phyloP scores from a whole-genome alignment of 2,797 vertebrate genomes.

The Peromyscus attwateri region DNA sequence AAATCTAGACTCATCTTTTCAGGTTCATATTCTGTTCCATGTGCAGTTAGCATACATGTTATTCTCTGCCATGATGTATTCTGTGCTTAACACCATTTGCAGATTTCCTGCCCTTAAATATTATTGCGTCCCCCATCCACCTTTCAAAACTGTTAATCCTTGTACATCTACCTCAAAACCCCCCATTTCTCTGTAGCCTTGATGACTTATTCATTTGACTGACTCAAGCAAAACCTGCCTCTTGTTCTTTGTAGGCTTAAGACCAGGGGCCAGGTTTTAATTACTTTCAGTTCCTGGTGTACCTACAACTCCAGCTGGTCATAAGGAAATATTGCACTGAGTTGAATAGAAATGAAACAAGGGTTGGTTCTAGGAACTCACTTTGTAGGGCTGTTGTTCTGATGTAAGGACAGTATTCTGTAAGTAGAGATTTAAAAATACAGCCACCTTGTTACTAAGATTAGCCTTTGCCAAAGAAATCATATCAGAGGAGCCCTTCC shows the following conservation, averaged over 20 bases:
- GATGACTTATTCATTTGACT: background rate
- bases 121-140: background rate
- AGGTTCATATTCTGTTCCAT: background rate
- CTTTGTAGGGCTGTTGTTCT: background rate
- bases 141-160: background rate
- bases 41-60: background rate
- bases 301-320: background rate
- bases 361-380: background rate
- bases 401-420: background rate
- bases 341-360: constrained; percentile 46
- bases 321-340: background rate
- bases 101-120: background rate
- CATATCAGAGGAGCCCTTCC: background rate
- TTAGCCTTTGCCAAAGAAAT: constrained; percentile 43
- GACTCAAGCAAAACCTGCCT: constrained; percentile 2
- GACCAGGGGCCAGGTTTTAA: constrained; percentile 44
- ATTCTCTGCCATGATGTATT: background rate
- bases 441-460: background rate
- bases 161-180: background rate
- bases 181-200: constrained; percentile 1
- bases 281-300: constrained; percentile 38
- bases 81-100: background rate
- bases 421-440: constrained; percentile 58
- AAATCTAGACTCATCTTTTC: background rate
- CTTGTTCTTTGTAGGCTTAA: constrained; percentile 26